phyloP scores from a whole-genome alignment of 2,888 invertebrate species.

The Bombylius discolor region DNA sequence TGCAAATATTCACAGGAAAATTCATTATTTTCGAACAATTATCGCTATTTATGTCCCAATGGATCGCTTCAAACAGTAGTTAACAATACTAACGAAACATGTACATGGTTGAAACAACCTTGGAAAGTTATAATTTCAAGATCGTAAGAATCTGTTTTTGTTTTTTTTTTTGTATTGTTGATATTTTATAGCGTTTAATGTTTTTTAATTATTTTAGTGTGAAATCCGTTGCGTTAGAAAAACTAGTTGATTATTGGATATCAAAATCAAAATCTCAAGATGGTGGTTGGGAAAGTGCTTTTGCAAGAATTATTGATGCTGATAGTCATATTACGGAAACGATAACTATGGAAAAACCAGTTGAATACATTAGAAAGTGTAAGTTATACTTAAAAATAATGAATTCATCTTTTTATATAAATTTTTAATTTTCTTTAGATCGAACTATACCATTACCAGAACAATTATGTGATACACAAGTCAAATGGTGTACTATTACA shows the following conservation, averaged over 20 bases:
- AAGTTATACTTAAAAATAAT: neutral
- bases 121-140: slow-evolving; percentile 43
- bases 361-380: slow-evolving; percentile 11
- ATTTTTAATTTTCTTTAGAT: slow-evolving; percentile 10
- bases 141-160: neutral
- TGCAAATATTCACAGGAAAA: slow-evolving; percentile 5
- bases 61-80: slow-evolving; percentile 20
- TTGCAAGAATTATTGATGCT: slow-evolving; percentile 17
- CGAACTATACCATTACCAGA: slow-evolving; percentile 16
- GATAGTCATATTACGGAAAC: slow-evolving; percentile 5
- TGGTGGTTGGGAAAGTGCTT: slow-evolving; percentile 14
- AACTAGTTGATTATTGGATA: slow-evolving; percentile 20
- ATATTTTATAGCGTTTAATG: neutral
- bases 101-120: slow-evolving; percentile 49
- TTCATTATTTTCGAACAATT: slow-evolving; percentile 12
- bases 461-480: slow-evolving; percentile 13
- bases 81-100: slow-evolving; percentile 33
- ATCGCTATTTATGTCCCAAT: slow-evolving; percentile 27
- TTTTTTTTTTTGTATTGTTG: neutral
- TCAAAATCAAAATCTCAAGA: slow-evolving; percentile 1
- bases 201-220: slow-evolving; percentile 13
- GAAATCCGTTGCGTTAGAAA: slow-evolving; percentile 13
- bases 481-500: slow-evolving; percentile 50
- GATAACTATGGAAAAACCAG: slow-evolving; percentile 10
- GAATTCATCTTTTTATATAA: neutral